Evolutionary conservation across 1,140 invertebrate species (phyloP), one percentile per base, ranked within the genome.

Genomic region (Chironomus tepperi): DNA sequence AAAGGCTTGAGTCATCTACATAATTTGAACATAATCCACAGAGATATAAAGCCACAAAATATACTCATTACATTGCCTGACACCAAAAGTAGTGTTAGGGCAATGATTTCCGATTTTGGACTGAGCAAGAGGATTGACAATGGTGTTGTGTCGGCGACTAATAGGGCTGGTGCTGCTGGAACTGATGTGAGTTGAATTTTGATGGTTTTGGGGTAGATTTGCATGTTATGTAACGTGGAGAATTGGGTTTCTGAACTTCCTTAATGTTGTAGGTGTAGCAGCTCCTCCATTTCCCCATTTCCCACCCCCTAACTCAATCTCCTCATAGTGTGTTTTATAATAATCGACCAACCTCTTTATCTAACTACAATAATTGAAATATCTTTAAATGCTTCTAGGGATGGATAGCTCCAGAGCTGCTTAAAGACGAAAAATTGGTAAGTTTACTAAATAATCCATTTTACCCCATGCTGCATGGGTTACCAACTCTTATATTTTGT

Each of bases 31-130:
- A 98, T 99, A 79, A 95, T 99, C 75, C 97, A 99, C 84, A 87
- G 97, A 78, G 98, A 99, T 81, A 93, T 99, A 72, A 99, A 99
- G 82, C 98, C 98, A 0, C 96, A 98, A 77, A 99, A 99, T 85
- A 96, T 99, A 1, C 82, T 99, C 8, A 84, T 99, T 15, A 97
- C 95, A 9, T 85, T 91, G 77, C 89, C 92, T 7, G 87, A 89
- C 74, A 85, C 86, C 8, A 85, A 85, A 16, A 92, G 92, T 5
- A 87, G 91, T 78, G 89, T 98, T 0, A 86, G 93, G 75, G 96
- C 93, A 0, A 94, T 99, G 91, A 99, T 99, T 77, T 98, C 97
- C 0, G 98, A 99, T 84, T 99, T 99, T 87, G 98, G 98, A 0
- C 84, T 99, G 0, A 99, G 97, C 79, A 99, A 99, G 83, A 97